Evolutionary conservation across 1,140 invertebrate species (phyloP), one percentile per base, ranked within the genome.

Genomic region (Caenorhabditis brenneri): DNA sequence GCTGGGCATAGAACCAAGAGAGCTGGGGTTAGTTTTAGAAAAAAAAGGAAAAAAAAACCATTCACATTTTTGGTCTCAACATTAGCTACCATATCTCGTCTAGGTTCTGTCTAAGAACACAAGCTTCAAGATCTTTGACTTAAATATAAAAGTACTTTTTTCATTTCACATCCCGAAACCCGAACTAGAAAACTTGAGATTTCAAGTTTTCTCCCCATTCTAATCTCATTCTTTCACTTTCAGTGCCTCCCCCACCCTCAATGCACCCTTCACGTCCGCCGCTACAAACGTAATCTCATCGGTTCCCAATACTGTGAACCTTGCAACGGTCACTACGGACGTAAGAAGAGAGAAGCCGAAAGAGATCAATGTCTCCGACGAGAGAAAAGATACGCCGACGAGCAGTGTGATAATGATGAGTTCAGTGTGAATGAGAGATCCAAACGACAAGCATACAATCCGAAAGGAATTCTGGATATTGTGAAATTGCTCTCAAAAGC

Each of bases 361-460:
- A 60, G 82, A 55, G 86, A 87, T 60, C 74, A 84, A 58, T 80
- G 79, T 24, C 16, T 79, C 6, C 24, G 53, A 10, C 7, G 74
- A 46, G 85, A 82, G 31, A 78, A 85, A 24, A 74, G 46, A 60
- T 74, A 81, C 24, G 79, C 83, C 31, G 60, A 81, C 27, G 85
- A 87, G 12, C 81, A 87, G 15, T 82, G 79, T 60, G 85, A 87
- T 51, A 60, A 74, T 29, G 86, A 84, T n/a, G 83, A 65, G 48
- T 79, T 84, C 36, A 36, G 27, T 12, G 36, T 65, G 1, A 55
- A 81, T 39, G 79, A 55, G n/a, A 51, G 87, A 51, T 86, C 85
- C 83, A 88, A 88, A 81, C 31, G 87, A 55, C 87, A 88, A 33
- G 83, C 87, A 3, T 88, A 88, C 58, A 84, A 82, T 60, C 84